Base-by-base conservation (phyloP, 2,113 vertebrate species). In the Nannospalax galili region DNA sequence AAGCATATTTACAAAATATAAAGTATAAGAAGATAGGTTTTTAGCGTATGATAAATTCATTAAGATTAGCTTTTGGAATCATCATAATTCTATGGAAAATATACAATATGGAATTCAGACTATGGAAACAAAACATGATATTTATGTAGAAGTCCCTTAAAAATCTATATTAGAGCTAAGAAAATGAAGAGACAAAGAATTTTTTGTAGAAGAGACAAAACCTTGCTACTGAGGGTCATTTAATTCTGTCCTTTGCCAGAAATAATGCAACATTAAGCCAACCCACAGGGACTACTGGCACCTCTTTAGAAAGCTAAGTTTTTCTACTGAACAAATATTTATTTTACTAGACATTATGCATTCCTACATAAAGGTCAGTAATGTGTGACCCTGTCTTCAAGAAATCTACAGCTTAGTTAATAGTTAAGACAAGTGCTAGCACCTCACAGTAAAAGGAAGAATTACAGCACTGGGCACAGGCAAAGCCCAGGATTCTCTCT, bases 311-410 rank as follows among this genome's bases (percentile, higher is more conserved):
- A 95, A 84, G 30, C 9, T n/a, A 67, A 35, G 88, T 69, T 93
- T 93, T 72, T 95, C 67, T 78, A 7, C 85, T 77, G 15, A 62
- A 69, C 72, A 93, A 77, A 69, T 84, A 80, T 81, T 88, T 95
- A 77, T 88, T 95, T 81, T 93, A 85, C 2, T 24, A 73, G 35
- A 64, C 20, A 73, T 42, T 56, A 74, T 69, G 52, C 70, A 81
- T 91, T 94, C 52, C 84, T 45, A 85, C 28, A 70, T 48, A 70
- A 88, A 78, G 35, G 45, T 90, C 65, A 90, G 42, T 37, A 78
- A 28, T 19, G 3, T 42, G 20, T 19, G 37, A 8, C 78, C 40
- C 45, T 67, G 32, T 92, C 90, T 74, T 91, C n/a, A 77, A 73
- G 69, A 62, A 85, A 60, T 42, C 84, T 70, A n/a, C n/a, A 65